These are phyloP conservation scores for Scylla paramamosain DNA, from an alignment of 1,140 invertebrate species.

Conservation along the genomic window DNA sequence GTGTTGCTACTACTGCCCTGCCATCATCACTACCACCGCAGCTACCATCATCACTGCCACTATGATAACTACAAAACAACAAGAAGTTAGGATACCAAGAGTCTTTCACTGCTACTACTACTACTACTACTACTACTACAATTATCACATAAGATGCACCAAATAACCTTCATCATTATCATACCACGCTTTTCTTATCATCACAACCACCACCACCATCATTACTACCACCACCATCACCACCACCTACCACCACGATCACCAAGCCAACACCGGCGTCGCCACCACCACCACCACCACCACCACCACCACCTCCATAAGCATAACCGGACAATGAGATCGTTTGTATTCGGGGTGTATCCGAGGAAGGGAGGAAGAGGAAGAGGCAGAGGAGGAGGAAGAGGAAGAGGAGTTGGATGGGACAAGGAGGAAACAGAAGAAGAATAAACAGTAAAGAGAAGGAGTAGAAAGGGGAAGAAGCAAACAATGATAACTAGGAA, in stretches of 20 bases:
- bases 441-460: neutral
- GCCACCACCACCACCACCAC: slow-evolving; percentile 17
- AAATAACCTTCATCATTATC: neutral
- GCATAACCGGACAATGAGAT: slow-evolving; percentile 12
- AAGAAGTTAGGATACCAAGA: too few species aligned
- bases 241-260: neutral
- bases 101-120: neutral
- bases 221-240: neutral
- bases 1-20: neutral
- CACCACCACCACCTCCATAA: neutral
- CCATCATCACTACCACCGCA: neutral
- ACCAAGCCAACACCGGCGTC: neutral
- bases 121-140: neutral
- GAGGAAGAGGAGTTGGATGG: neutral
- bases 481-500: neutral
- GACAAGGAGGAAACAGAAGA: neutral
- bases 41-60: neutral
- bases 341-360: neutral
- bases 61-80: neutral
- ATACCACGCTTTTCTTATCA: neutral
- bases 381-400: neutral
- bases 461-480: neutral
- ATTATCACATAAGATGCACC: neutral
- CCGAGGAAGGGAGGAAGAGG: slow-evolving; percentile 8
- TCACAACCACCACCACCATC: neutral